phyloP scores from a whole-genome alignment of 2,888 invertebrate species.

The Nebria brevicollis region DNA sequence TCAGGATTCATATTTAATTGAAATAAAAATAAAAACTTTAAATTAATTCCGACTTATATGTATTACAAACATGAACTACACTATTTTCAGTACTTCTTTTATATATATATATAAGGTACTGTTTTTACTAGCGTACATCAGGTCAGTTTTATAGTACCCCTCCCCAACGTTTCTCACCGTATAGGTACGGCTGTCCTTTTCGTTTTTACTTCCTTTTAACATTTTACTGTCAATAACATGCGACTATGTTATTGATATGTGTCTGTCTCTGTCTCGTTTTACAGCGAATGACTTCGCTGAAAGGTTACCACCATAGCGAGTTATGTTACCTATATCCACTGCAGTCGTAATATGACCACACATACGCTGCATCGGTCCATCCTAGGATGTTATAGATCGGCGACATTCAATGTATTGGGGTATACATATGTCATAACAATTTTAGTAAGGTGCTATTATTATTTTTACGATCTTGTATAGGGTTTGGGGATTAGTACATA shows the following conservation, averaged over 20 bases:
- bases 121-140: slow-evolving; percentile 36
- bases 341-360: neutral
- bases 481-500: neutral
- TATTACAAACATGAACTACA: neutral
- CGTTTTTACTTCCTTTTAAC: slow-evolving; percentile 42
- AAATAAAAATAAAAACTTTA: too few relatives aligned
- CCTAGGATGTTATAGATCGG: neutral
- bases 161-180: neutral
- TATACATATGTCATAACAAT: neutral
- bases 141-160: slow-evolving; percentile 29
- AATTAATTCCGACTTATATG: neutral
- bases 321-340: neutral
- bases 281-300: slow-evolving; percentile 15
- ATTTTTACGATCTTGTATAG: neutral
- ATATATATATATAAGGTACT: neutral
- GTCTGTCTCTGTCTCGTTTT: slow-evolving; percentile 2
- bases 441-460: neutral
- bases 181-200: neutral
- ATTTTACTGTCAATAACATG: slow-evolving; percentile 44
- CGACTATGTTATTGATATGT: slow-evolving; percentile 41
- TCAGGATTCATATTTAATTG: too few relatives aligned
- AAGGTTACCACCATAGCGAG: slow-evolving; percentile 13
- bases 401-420: neutral
- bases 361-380: neutral
- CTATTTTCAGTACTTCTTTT: neutral